phyloP scores from a whole-genome alignment of 37 sponge, comb jelly and placozoan genomes.

The Mnemiopsis leidyi region DNA sequence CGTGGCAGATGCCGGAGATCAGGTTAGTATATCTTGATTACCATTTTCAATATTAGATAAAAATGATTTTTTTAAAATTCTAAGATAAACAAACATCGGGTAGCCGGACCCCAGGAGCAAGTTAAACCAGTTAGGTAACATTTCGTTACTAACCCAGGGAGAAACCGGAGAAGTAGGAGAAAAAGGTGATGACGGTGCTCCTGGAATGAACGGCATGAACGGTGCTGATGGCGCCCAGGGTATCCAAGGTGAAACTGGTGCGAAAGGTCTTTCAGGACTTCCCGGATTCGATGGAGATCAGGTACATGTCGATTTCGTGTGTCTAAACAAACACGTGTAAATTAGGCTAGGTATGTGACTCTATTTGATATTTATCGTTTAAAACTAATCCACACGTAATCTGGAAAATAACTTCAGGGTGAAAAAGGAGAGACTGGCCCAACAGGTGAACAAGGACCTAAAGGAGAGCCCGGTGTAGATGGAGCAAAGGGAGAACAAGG shows the following conservation, averaged over 20 bases:
- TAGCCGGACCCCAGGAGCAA: too few species aligned
- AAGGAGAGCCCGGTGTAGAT: not conserved
- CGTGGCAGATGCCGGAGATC: not conserved
- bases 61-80: too few species aligned
- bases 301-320: not conserved
- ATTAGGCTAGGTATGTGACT: too few species aligned
- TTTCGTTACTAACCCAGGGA: too few species aligned
- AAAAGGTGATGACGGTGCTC: slow-evolving; percentile 5
- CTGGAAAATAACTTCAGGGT: not conserved
- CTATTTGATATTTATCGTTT: too few species aligned
- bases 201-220: not conserved
- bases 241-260: not conserved
- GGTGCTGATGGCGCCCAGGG: slow-evolving; percentile 6
- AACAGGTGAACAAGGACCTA: slow-evolving; percentile 22
- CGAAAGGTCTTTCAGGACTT: not conserved
- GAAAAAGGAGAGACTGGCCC: slow-evolving; percentile 43
- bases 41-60: too few species aligned
- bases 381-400: not conserved
- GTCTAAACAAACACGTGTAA: too few species aligned
- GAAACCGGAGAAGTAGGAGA: not conserved
- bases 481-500: slow-evolving; percentile 39
- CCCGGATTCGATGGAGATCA: not conserved
- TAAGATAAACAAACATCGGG: too few species aligned
- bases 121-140: too few species aligned
- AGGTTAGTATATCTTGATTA: not conserved